A percentile compares a stretch with the other conserved stretches of the same genome.
phyloP scores from a whole-genome alignment of 2,797 vertebrate genomes.

The Scomberomorus guttatus region DNA sequence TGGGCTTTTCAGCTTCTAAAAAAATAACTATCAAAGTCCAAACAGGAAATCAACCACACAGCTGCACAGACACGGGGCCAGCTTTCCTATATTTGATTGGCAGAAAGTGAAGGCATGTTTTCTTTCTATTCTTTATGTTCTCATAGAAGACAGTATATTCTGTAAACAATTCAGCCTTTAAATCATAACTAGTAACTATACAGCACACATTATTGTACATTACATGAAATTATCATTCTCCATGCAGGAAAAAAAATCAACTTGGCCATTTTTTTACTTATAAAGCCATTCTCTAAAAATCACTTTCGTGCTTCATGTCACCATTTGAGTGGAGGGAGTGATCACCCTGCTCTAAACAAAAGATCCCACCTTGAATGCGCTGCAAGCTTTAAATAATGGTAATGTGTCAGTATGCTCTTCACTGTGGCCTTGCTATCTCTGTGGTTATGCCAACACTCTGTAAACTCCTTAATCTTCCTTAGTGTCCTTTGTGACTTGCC shows the following conservation, averaged over 20 bases:
- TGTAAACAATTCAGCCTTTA: slow-evolving; percentile 14
- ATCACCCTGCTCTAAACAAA: slow-evolving; percentile 9
- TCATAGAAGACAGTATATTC: neutral
- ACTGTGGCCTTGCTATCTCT: neutral
- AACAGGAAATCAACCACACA: slow-evolving; percentile 39
- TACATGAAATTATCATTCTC: neutral
- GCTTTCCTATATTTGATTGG: slow-evolving; percentile 16
- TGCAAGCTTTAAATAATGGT: neutral
- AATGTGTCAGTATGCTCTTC: neutral
- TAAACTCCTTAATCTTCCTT: neutral
- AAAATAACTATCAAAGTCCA: slow-evolving; percentile 61
- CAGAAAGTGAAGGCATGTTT: slow-evolving; percentile 17
- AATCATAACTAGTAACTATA: neutral
- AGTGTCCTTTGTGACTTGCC: neutral
- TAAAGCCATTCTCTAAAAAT: slow-evolving; percentile 10
- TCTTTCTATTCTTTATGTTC: slow-evolving; percentile 4
- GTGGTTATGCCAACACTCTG: neutral
- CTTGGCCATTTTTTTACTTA: neutral
- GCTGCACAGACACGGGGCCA: slow-evolving; percentile 36
- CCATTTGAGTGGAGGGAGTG: slow-evolving; percentile 17
- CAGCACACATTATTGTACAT: neutral
- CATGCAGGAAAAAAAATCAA: neutral
- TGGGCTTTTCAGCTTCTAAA: slow-evolving; percentile 31
- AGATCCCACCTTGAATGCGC: neutral
- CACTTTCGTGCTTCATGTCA: slow-evolving; percentile 11